Conservation (phyloP, 2,113 vertebrate species). For the Rana temporaria region DNA sequence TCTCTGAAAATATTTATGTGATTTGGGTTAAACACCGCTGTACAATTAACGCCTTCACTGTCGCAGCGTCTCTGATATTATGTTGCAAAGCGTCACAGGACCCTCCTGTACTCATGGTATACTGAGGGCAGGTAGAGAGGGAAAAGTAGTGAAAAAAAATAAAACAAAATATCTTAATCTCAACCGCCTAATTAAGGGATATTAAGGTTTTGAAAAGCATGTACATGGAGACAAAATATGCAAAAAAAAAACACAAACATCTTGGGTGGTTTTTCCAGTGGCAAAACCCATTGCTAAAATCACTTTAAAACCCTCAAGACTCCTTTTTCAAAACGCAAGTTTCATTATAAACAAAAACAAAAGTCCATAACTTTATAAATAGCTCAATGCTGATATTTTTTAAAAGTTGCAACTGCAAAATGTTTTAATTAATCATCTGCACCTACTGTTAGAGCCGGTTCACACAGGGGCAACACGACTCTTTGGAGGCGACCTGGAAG, state of each 20-base stretch:
- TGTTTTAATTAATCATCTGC: too few relatives aligned
- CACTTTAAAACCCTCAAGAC: too few relatives aligned
- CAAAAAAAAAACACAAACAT: background rate
- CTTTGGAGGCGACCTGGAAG: too few relatives aligned
- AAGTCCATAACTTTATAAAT: too few relatives aligned
- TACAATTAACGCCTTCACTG: constrained; percentile 51
- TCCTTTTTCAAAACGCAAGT: too few relatives aligned
- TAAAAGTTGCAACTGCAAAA: too few relatives aligned
- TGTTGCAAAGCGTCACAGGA: constrained; percentile 22
- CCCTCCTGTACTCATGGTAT: constrained; percentile 48
- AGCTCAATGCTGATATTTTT: too few relatives aligned
- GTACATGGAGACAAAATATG: background rate
- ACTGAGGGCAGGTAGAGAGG: background rate
- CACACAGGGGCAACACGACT: too few relatives aligned
- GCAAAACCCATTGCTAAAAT: too few relatives aligned
- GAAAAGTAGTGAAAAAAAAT: background rate
- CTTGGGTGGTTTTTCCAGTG: background rate
- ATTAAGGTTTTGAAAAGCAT: background rate
- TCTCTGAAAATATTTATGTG: constrained; percentile 56
- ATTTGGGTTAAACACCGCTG: constrained; percentile 27
- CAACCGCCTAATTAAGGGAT: background rate
- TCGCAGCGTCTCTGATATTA: background rate
- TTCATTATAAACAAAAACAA: too few relatives aligned
- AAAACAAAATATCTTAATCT: background rate
- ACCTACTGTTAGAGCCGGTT: too few relatives aligned